Evolutionary conservation across 1,140 invertebrate genomes (phyloP), one percentile per base, ranked within the genome.

Genomic region (Halotydeus destructor): DNA sequence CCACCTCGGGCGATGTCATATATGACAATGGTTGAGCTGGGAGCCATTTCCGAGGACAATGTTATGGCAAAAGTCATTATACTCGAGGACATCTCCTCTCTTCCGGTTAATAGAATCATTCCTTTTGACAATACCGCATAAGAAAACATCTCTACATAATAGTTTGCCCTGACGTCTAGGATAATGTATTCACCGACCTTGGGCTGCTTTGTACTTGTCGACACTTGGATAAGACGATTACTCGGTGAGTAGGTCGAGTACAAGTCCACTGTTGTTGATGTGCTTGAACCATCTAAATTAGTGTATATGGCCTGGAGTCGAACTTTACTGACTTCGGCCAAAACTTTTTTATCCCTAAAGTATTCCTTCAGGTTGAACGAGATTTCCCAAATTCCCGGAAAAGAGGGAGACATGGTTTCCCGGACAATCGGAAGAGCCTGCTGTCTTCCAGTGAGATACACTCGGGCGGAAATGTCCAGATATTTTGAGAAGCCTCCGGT

Each of bases 151-250:
- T 89, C 78, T 48, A 93, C 71, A 55, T 74, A 82, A 53, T 79
- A 86, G 55, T 89, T 93, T 23, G 79, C 78, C 50, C 83, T 73
- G 5, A 96, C 81, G 54, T 93, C 85, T 50, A 96, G 78, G 30
- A 96, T 76, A 46, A 93, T 77, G 56, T 88, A 94, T 57, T 93
- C 80, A 1, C 86, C 84, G 11, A 89, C 76, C 58, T 72, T 75
- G 0, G 85, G 76, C 40, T 75, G 63, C 12, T 72, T 69, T 0
- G 85, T 91, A 30, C 78, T 83, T 3, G 86, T 89, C 8, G 70
- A 71, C 2, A 94, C 70, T 54, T 84, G 78, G 11, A 96, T 75
- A 52, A 86, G 79, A 49, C 78, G 74, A 54, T 82, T 71, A 43
- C 71, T 65, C 1, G 78, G 78, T n/a, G 83, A 84, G 55, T 75